phyloP scores from a whole-genome alignment of 1,140 invertebrate genomes.

The Papilio aristodemus region DNA sequence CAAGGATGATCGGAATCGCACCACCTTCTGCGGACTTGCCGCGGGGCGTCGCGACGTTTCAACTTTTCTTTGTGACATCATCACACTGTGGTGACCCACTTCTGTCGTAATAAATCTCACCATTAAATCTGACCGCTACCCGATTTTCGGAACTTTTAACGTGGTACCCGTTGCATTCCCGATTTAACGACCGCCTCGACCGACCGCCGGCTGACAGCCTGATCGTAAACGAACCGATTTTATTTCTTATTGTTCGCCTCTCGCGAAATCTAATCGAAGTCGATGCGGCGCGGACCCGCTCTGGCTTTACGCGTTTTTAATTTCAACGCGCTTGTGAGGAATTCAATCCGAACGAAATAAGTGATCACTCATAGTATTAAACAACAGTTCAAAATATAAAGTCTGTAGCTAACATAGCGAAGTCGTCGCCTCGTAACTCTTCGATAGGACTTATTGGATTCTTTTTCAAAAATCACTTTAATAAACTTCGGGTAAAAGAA shows the following conservation, averaged over 20 bases:
- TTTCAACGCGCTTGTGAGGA: constrained; percentile 67
- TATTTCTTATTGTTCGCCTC: constrained; percentile 79
- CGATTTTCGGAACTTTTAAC: constrained; percentile 63
- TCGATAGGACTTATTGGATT: constrained; percentile 33
- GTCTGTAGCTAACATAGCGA: background rate
- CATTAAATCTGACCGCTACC: constrained; percentile 57
- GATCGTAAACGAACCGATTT: constrained; percentile 78
- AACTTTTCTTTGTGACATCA: constrained; percentile 35
- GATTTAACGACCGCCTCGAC: constrained; percentile 69
- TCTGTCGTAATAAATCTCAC: constrained; percentile 61
- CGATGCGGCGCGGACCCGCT: constrained; percentile 52
- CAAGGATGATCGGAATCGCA: constrained; percentile 43
- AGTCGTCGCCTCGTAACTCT: constrained; percentile 13
- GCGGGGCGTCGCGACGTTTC: constrained; percentile 45
- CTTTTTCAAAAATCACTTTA: constrained; percentile 44
- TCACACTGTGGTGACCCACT: constrained; percentile 65
- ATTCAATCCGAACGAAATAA: constrained; percentile 60
- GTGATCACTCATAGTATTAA: constrained; percentile 70
- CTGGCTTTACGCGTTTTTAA: constrained; percentile 75
- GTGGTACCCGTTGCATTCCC: constrained; percentile 70
- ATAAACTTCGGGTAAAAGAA: constrained; percentile 37
- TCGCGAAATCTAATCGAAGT: constrained; percentile 79
- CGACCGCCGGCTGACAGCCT: constrained; percentile 70
- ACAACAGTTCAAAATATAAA: constrained; percentile 29
- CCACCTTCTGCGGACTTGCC: constrained; percentile 42